Conservation (phyloP, 2,888 invertebrate genomes). For the Dione vanillae region DNA sequence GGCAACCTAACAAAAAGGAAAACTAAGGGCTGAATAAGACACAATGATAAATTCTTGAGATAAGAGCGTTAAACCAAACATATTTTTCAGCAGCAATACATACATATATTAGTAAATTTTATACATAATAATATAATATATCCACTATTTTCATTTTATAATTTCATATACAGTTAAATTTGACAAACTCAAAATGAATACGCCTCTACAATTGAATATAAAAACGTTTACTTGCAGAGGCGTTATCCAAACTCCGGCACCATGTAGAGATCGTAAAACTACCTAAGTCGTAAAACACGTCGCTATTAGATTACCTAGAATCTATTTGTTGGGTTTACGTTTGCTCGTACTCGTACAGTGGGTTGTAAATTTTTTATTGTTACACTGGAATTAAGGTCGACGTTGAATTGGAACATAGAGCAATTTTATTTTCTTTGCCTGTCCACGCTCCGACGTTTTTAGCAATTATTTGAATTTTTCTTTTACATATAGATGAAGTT, state of each 20-base stretch:
- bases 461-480: not conserved
- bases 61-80: not conserved
- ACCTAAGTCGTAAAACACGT: slow-evolving; percentile 32
- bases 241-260: slow-evolving; percentile 31
- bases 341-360: not conserved
- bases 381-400: slow-evolving; percentile 11
- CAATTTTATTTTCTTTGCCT: not conserved
- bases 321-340: slow-evolving; percentile 27
- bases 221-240: slow-evolving; percentile 32
- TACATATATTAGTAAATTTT: no score
- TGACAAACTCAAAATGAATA: not conserved
- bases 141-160: no score
- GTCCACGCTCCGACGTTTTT: not conserved
- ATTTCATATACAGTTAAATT: not conserved
- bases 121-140: no score
- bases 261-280: slow-evolving; percentile 32
- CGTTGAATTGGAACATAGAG: slow-evolving; percentile 4
- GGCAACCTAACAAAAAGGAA: no score
- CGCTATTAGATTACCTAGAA: slow-evolving; percentile 34
- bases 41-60: no score
- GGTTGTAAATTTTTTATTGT: slow-evolving; percentile 29
- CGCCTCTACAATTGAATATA: slow-evolving; percentile 11
- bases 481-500: not conserved
- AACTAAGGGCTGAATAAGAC: no score
- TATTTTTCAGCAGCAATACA: no score